phyloP scores from a whole-genome alignment of 1,140 invertebrate species.

The Drosophila sp. region DNA sequence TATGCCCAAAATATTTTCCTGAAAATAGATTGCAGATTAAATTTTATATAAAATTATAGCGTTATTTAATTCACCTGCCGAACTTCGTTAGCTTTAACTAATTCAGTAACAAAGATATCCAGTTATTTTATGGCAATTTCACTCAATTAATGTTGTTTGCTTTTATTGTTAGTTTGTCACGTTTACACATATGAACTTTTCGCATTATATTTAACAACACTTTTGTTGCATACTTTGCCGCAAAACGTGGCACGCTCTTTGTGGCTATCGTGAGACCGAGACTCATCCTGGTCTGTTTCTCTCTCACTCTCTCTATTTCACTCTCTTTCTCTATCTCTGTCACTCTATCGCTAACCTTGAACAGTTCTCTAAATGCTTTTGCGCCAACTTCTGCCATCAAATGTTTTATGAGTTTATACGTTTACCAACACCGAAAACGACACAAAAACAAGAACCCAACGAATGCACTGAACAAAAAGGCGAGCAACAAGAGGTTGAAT shows the following conservation, averaged over 20 bases:
- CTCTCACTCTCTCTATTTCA: slow-evolving; percentile 6
- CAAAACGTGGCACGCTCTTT: slow-evolving; percentile 8
- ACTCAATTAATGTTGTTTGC: background rate
- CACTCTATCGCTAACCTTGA: slow-evolving; percentile 29
- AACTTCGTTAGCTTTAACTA: too few species aligned
- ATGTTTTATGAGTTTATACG: slow-evolving; percentile 69
- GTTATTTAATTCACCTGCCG: too few species aligned
- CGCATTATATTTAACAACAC: slow-evolving; percentile 12
- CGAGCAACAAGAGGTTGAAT: slow-evolving; percentile 46
- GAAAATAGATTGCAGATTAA: too few species aligned
- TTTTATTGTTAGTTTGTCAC: background rate
- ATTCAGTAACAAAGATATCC: too few species aligned
- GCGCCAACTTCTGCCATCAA: slow-evolving; percentile 56
- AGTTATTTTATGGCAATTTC: background rate
- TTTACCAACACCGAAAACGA: slow-evolving; percentile 68
- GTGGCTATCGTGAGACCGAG: too few species aligned
- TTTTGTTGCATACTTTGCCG: slow-evolving; percentile 66
- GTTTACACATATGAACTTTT: slow-evolving; percentile 1
- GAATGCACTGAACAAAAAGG: slow-evolving; percentile 14
- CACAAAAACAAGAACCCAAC: slow-evolving; percentile 26
- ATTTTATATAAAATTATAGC: too few species aligned
- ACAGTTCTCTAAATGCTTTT: slow-evolving; percentile 67
- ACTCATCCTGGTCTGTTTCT: background rate
- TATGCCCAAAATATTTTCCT: too few species aligned
- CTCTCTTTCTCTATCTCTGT: slow-evolving; percentile 7